Conservation (phyloP, 2,888 invertebrate species). For the Athalia rosae region DNA sequence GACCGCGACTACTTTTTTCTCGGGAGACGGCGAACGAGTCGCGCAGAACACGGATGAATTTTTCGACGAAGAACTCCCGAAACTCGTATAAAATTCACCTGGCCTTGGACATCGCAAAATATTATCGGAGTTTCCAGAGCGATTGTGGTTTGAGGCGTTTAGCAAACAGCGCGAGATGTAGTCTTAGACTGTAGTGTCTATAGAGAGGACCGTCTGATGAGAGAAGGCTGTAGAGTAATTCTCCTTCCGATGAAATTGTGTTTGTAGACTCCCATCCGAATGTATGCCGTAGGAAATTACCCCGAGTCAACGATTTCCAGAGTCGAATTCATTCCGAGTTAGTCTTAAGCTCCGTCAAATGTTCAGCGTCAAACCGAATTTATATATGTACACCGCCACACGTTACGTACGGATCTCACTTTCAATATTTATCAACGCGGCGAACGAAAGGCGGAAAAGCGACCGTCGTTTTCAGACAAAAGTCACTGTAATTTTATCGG, state of each 20-base stretch:
- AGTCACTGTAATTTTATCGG: too few species aligned
- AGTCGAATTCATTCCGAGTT: not conserved
- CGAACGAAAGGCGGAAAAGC: too few species aligned
- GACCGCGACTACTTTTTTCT: too few species aligned
- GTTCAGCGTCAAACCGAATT: not conserved
- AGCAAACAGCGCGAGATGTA: not conserved
- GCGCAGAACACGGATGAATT: too few species aligned
- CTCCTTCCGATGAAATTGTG: not conserved
- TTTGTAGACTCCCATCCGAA: not conserved
- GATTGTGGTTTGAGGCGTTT: not conserved
- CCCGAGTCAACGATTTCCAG: not conserved
- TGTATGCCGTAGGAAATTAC: not conserved
- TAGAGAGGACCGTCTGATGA: not conserved
- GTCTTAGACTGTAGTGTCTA: not conserved
- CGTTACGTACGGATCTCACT: too few species aligned
- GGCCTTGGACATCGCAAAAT: not conserved
- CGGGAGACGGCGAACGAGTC: too few species aligned
- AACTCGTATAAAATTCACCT: not conserved
- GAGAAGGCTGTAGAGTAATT: not conserved
- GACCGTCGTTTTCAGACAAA: too few species aligned
- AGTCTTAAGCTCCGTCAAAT: not conserved
- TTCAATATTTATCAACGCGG: too few species aligned
- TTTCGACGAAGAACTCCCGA: too few species aligned
- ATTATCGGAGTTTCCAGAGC: not conserved
- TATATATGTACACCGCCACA: too few species aligned